Evolutionary conservation across 2,113 vertebrate species (phyloP).

Genomic region (Dunckerocampus dactyliophorus): DNA sequence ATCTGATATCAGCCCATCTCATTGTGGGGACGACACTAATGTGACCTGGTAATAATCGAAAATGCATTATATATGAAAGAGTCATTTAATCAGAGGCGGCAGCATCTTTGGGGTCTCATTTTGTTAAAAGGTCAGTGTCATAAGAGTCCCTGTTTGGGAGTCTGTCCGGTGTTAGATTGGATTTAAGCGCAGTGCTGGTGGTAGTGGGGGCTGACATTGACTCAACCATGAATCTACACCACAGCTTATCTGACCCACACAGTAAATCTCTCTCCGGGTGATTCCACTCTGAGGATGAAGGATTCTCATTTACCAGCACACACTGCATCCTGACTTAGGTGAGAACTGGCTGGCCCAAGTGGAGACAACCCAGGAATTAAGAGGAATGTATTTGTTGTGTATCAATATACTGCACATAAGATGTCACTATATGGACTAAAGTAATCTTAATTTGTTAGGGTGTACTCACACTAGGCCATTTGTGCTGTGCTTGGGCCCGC

Average conservation of each 20-base stretch:
- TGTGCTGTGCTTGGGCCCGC: no score
- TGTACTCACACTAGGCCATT: no score
- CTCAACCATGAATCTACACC: constrained; percentile 40
- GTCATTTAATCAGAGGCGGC: background rate
- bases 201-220: constrained; percentile 20
- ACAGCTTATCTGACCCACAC: constrained; percentile 48
- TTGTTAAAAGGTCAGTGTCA: constrained; percentile 9
- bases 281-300: constrained; percentile 39
- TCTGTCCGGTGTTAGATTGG: constrained; percentile 17
- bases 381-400: no score
- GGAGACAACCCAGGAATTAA: constrained; percentile 29
- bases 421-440: background rate
- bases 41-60: background rate
- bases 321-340: constrained; percentile 12
- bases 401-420: no score
- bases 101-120: background rate
- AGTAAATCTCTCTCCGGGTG: constrained; percentile 45
- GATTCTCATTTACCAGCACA: constrained; percentile 18
- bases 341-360: constrained; percentile 13
- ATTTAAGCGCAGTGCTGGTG: constrained; percentile 16
- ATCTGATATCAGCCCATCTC: background rate
- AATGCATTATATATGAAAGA: constrained; percentile 8
- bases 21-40: background rate
- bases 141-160: constrained; percentile 9
- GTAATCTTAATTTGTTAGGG: no score